phyloP scores from a whole-genome alignment of 2,888 invertebrate species.

The Nephrotoma guestfalica region DNA sequence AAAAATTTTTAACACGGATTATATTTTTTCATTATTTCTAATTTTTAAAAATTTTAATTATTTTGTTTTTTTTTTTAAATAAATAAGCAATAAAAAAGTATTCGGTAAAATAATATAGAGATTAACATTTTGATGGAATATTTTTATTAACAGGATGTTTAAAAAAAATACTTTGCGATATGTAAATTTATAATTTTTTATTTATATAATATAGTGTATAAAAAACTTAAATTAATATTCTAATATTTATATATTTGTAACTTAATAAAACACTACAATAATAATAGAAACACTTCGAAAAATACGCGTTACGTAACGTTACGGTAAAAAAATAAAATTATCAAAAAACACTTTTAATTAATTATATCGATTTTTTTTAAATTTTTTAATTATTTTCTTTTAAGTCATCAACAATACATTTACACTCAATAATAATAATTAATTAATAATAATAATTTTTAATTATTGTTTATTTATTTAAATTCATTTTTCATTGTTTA shows the following conservation, averaged over 20 bases:
- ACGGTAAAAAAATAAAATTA: slow-evolving; percentile 4
- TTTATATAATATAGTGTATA: not conserved
- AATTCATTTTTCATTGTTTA: slow-evolving; percentile 1
- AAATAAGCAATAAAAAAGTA: slow-evolving; percentile 7
- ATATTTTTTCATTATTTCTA: slow-evolving; percentile 1
- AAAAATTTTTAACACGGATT: not conserved
- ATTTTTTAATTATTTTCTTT: not conserved
- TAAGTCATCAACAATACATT: not conserved
- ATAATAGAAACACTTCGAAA: slow-evolving; percentile 3
- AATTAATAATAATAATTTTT: slow-evolving; percentile 3
- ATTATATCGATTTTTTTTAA: not conserved
- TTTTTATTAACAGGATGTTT: not conserved
- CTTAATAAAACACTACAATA: slow-evolving; percentile 1
- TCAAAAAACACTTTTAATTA: slow-evolving; percentile 3
- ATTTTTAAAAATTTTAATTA: not conserved
- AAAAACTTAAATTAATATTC: not conserved
- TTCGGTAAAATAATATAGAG: not conserved
- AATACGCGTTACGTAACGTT: slow-evolving; percentile 4
- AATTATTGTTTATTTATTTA: slow-evolving; percentile 3
- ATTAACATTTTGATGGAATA: not conserved
- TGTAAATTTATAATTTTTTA: not conserved
- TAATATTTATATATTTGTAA: not conserved
- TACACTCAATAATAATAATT: slow-evolving; percentile 1
- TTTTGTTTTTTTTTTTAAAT: not conserved
- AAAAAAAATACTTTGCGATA: not conserved